Conservation (phyloP, 2,113 vertebrate species). For the Hippocampus guttulatus region DNA sequence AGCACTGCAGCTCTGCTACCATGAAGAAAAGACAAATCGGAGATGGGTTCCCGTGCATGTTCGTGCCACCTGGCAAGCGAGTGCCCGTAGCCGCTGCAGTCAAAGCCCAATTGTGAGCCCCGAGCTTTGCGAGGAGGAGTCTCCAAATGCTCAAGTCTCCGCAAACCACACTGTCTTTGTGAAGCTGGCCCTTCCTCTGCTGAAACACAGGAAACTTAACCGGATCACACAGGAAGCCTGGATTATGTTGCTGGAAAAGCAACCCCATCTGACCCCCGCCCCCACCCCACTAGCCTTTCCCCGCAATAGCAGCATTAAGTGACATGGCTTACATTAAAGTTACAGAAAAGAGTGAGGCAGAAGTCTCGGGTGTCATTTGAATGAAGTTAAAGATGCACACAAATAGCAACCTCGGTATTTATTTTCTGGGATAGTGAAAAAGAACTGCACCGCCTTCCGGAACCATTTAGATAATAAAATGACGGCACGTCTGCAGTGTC, state of each 20-base stretch:
- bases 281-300: background rate
- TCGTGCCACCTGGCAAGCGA: background rate
- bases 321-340: constrained; percentile 18
- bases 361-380: background rate
- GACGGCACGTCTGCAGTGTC: constrained; percentile 16
- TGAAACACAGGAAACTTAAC: constrained; percentile 54
- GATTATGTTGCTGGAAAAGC: constrained; percentile 26
- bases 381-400: constrained; percentile 9
- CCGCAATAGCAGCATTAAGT: constrained; percentile 7
- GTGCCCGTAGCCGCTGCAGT: background rate
- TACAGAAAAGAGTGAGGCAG: constrained; percentile 6
- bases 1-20: background rate
- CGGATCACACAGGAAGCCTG: constrained; percentile 53
- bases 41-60: background rate
- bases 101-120: constrained; percentile 4
- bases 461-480: constrained; percentile 1
- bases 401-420: constrained; percentile 6
- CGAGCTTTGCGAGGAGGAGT: constrained; percentile 5
- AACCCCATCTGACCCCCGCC: constrained; percentile 13
- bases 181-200: constrained; percentile 44
- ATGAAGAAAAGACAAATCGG: background rate
- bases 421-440: constrained; percentile 12
- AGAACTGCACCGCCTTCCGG: constrained; percentile 11
- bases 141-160: constrained; percentile 14
- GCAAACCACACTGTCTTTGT: constrained; percentile 21